These are phyloP conservation scores for Halotydeus destructor DNA, from an alignment of 1,140 invertebrate species.

Conservation along the genomic window DNA sequence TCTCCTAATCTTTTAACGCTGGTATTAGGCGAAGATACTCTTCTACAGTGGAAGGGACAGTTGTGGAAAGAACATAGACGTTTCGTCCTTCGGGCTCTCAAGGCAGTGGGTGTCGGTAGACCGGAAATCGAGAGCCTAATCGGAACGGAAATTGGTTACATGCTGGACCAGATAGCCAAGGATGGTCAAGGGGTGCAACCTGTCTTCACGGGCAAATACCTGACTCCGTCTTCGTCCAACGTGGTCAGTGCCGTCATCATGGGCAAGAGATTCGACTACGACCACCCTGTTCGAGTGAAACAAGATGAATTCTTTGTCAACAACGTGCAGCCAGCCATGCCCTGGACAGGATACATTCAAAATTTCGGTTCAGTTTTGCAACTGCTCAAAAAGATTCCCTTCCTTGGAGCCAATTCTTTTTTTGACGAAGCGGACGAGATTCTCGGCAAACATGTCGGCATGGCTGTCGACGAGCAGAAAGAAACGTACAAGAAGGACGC, in stretches of 20 bases:
- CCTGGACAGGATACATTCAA: too few species aligned
- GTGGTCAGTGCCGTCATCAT: conserved; percentile 70
- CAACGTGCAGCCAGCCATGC: conserved; percentile 23
- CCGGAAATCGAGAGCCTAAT: conserved; percentile 25
- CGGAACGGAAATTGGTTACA: background rate
- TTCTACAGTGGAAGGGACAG: too few species aligned
- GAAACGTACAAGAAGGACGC: conserved; percentile 15
- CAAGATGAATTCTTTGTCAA: conserved; percentile 46
- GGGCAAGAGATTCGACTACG: conserved; percentile 35
- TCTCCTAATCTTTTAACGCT: too few species aligned
- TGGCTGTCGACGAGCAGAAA: background rate
- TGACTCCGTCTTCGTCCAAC: conserved; percentile 29
- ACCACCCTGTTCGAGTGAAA: conserved; percentile 36
- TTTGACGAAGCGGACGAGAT: background rate
- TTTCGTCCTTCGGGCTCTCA: conserved; percentile 44
- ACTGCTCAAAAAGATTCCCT: conserved; percentile 41
- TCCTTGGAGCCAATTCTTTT: conserved; percentile 31
- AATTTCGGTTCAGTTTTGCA: too few species aligned
- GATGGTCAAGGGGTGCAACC: too few species aligned
- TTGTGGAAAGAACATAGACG: conserved; percentile 59
- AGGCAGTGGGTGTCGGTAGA: conserved; percentile 47
- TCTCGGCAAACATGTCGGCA: conserved; percentile 3
- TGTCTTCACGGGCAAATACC: conserved; percentile 11
- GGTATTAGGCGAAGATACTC: too few species aligned
- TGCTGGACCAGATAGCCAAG: background rate